phyloP scores from a whole-genome alignment of 2,888 invertebrate species.

The Dasypogon diadema region DNA sequence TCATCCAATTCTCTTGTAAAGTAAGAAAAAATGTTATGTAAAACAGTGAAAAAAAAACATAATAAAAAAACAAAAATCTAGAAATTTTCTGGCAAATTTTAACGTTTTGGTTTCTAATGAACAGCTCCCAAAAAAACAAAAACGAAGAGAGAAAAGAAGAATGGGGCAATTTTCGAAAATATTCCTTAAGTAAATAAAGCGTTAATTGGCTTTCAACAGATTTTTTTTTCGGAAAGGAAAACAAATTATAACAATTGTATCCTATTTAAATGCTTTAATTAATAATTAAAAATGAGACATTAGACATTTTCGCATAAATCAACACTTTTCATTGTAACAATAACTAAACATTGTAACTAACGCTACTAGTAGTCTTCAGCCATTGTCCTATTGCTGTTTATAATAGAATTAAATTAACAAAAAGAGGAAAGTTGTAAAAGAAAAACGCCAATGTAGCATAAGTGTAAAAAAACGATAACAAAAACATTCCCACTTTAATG shows the following conservation, averaged over 20 bases:
- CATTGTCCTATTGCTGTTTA: slow-evolving; percentile 48
- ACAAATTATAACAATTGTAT: background rate
- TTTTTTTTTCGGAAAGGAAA: too few species aligned
- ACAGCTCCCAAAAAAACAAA: too few species aligned
- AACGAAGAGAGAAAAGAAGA: too few species aligned
- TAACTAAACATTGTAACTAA: slow-evolving; percentile 41
- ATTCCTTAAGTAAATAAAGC: too few species aligned
- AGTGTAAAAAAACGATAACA: slow-evolving; percentile 43
- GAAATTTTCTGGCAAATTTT: slow-evolving; percentile 35
- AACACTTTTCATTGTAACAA: slow-evolving; percentile 35
- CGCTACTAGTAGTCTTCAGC: slow-evolving; percentile 29
- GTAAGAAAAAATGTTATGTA: slow-evolving; percentile 42
- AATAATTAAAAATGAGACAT: slow-evolving; percentile 17
- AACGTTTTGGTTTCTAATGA: background rate
- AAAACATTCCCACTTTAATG: slow-evolving; percentile 52
- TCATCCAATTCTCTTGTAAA: slow-evolving; percentile 36
- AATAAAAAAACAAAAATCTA: slow-evolving; percentile 23
- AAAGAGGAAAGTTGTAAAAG: background rate
- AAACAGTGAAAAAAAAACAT: slow-evolving; percentile 21
- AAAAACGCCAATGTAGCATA: slow-evolving; percentile 16
- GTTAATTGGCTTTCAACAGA: too few species aligned
- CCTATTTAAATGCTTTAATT: slow-evolving; percentile 38
- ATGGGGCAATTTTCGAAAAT: too few species aligned
- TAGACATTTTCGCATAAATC: background rate
- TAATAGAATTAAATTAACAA: slow-evolving; percentile 32